Evolutionary conservation across 2,797 vertebrate genomes (phyloP), one percentile per base, ranked within the genome.

Genomic region (Huso huso): DNA sequence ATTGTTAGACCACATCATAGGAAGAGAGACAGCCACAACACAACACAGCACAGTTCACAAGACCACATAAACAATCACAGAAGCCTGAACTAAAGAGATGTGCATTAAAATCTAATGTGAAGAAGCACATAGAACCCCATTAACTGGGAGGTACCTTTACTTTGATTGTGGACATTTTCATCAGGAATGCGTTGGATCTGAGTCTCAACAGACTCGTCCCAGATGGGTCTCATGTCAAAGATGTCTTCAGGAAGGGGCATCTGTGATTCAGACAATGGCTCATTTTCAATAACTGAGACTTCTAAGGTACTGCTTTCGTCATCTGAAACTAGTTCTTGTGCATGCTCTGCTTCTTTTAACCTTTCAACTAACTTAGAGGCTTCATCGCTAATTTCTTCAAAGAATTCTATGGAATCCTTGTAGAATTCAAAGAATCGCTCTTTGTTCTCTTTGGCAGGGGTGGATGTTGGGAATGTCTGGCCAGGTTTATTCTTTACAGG

Each of bases 161-260:
- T 87, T 91, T 72, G 92, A 85, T 92, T 93, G 92, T 93, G 86
- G 87, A 87, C 87, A 94, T 92, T 97, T 87, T 98, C 94, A 66
- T 94, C 95, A 86, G 93, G 95, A 86, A 97, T 96, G 92, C 93
- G 93, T 88, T 97, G 94, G 93, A 98, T 98, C 93, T 96, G 95
- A 91, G 95, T 99, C 93, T 98, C 95, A 93, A 96, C 88, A 83
- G 95, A 94, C 85, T 97, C 92, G 81, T 98, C 94, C 95, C 94
- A 97, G 87, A 94, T 89, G 81, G 95, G 95, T 89, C 92, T 95
- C 92, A 93, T 93, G 83, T 95, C 93, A 95, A 95, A 95, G 90
- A 95, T 82, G 88, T 93, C 95, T 93, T 95, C 95, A 72, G 93
- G 91, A 83, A 93, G 85, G 87, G 90, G 87, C 83, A 92, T 92